phyloP scores from a whole-genome alignment of 2,888 invertebrate genomes.

The Folsomia candida region DNA sequence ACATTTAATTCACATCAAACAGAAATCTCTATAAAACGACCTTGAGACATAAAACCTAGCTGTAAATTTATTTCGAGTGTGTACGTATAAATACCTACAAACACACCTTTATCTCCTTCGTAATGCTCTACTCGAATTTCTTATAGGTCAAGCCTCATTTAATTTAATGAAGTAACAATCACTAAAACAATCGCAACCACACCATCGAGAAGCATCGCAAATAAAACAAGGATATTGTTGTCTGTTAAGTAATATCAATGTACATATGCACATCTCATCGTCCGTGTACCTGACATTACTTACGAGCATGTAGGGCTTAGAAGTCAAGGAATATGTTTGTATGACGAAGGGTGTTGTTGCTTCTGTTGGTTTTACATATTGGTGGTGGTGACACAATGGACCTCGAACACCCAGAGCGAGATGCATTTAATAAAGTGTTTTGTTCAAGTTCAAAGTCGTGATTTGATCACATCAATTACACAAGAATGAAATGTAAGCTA shows the following conservation, averaged over 20 bases:
- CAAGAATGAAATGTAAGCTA: background rate
- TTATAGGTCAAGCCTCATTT: too few relatives aligned
- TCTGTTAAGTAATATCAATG: background rate
- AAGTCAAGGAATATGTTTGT: background rate
- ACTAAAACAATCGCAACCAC: too few relatives aligned
- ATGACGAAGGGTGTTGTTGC: background rate
- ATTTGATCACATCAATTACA: background rate
- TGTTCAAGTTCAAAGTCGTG: background rate
- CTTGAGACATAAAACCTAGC: too few relatives aligned
- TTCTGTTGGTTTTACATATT: background rate
- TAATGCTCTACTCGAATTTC: too few relatives aligned
- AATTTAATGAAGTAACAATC: too few relatives aligned
- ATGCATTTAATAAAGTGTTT: background rate
- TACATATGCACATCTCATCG: background rate
- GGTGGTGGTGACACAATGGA: background rate
- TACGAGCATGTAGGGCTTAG: background rate
- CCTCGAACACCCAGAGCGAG: background rate
- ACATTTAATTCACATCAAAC: too few relatives aligned
- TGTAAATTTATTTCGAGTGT: too few relatives aligned
- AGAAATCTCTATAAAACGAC: too few relatives aligned
- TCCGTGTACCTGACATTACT: too few relatives aligned
- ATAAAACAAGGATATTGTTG: background rate
- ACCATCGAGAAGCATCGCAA: too few relatives aligned
- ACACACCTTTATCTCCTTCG: too few relatives aligned
- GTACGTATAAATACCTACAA: too few relatives aligned